A percentile compares a stretch with the other conserved stretches of the same genome.
phyloP scores from a whole-genome alignment of 2,888 invertebrate species.

The Athalia cordata region DNA sequence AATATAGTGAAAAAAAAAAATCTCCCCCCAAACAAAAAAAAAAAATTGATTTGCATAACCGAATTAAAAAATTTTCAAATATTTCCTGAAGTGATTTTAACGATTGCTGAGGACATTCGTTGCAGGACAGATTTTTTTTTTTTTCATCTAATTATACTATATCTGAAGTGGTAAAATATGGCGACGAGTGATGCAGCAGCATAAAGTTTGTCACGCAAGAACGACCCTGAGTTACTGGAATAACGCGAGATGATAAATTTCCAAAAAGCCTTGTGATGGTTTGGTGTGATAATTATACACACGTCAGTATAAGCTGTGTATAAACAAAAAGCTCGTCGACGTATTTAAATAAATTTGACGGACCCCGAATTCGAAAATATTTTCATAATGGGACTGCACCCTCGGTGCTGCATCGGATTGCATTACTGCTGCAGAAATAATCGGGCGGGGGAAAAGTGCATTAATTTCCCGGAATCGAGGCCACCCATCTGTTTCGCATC shows the following conservation, averaged over 20 bases:
- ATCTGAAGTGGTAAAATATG: too few species aligned
- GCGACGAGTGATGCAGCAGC: background rate
- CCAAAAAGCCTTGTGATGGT: conserved; percentile 2
- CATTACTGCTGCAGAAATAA: background rate
- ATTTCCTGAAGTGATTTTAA: too few species aligned
- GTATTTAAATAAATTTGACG: conserved; percentile 37
- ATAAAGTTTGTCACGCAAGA: background rate
- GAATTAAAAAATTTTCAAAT: background rate
- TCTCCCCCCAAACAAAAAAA: background rate
- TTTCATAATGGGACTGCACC: background rate
- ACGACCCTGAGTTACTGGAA: conserved; percentile 34
- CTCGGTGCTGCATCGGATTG: background rate
- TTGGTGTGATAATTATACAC: too few species aligned
- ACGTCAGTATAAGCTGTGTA: too few species aligned
- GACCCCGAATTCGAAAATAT: conserved; percentile 23
- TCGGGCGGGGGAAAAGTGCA: conserved; percentile 43
- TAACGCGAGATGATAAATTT: background rate
- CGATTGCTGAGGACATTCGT: too few species aligned
- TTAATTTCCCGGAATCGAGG: conserved; percentile 55
- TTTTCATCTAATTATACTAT: too few species aligned
- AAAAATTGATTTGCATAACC: background rate
- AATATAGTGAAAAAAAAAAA: background rate
- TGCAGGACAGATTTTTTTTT: too few species aligned
- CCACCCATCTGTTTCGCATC: conserved; percentile 54
- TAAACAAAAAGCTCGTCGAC: background rate